Base-by-base conservation (phyloP, 2,888 invertebrate species). In the Oscheius sp. region DNA sequence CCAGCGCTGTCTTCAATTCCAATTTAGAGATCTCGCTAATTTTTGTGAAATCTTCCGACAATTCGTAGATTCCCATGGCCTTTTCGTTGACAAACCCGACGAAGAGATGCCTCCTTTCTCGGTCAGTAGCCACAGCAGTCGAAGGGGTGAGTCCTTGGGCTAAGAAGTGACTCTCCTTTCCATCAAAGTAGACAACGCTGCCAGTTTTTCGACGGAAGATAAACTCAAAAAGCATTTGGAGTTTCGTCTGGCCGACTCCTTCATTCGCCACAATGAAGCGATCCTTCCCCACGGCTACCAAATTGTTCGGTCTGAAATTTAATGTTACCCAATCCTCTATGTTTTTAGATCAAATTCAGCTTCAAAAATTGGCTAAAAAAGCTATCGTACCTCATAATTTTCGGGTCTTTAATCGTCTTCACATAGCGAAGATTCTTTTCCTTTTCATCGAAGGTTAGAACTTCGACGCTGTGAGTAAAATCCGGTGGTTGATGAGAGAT, bases 181-280 rank as follows among this genome's bases (percentile, higher is more conserved):
- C 78, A 67, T 80, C 78, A 33, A 57, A 78, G 45, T 74, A 75
- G n/a, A 71, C 71, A 1, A 80, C 48, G 20, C 72, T 70, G 23
- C 78, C 79, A n/a, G 48, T 58, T 37, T 72, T 71, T 17, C 65
- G 48, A 8, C 73, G 71, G 17, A 58, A 42, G 4, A 78, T 15
- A 15, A 63, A 17, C 42, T 80, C 79, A 10, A 72, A 23, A 0
- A 61, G 20, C 46, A 74, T 76, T 10, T n/a, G 39, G 4, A 67
- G n/a, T 25, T 42, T 48, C 0, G 73, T 73, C 66, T 75, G 75
- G 12, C 73, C 65, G 8, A 57, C 55, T 15, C 80, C 80, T 42
- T 80, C 80, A 61, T 80, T 80, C 0, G 76, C 72, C 5, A 80
- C 37, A 12, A 80, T 50, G 29, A 80, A 76, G 31, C 58, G 58